Percentiles rank a stretch among this genome's conserved stretches.
Conservation (phyloP, 2,113 vertebrate species). For the Dipodomys ordii region DNA sequence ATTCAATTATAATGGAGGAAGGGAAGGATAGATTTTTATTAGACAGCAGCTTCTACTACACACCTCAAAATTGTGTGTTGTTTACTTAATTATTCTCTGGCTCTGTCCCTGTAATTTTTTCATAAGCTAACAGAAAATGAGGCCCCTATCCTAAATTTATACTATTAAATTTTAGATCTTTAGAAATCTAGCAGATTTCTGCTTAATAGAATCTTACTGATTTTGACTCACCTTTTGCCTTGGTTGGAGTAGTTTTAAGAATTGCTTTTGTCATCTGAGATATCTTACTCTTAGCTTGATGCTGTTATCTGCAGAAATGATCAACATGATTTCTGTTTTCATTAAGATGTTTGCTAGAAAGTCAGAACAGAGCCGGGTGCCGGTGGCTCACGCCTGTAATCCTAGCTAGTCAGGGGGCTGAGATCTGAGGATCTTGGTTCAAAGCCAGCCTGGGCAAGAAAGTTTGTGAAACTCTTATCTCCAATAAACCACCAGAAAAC, state of each 20-base stretch:
- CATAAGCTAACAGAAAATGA: not conserved
- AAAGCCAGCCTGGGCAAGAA: too few relatives aligned
- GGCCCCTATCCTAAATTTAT: not conserved
- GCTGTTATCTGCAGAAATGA: slow-evolving; percentile 15
- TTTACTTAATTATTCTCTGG: not conserved
- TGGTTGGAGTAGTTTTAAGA: slow-evolving; percentile 24
- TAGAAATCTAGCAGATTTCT: not conserved
- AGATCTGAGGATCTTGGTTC: too few relatives aligned
- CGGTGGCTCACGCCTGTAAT: too few relatives aligned
- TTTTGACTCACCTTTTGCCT: not conserved
- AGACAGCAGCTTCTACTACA: not conserved
- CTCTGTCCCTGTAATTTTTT: not conserved
- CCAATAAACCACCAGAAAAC: too few relatives aligned
- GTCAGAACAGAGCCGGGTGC: not conserved
- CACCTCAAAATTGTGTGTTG: not conserved
- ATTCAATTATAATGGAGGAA: not conserved
- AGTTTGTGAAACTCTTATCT: too few relatives aligned
- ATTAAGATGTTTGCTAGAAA: not conserved
- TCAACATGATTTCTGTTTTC: slow-evolving; percentile 8
- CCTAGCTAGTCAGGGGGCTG: too few relatives aligned
- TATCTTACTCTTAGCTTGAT: not conserved
- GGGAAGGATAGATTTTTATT: not conserved
- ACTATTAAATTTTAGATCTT: slow-evolving; percentile 1
- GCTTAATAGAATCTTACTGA: slow-evolving; percentile 1
- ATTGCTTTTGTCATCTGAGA: slow-evolving; percentile 20